A percentile compares a stretch with the other conserved stretches of the same genome.
These are phyloP conservation scores for Dromococcyx pavoninus DNA, from an alignment of 2,797 vertebrate genomes.

Conservation along the genomic window DNA sequence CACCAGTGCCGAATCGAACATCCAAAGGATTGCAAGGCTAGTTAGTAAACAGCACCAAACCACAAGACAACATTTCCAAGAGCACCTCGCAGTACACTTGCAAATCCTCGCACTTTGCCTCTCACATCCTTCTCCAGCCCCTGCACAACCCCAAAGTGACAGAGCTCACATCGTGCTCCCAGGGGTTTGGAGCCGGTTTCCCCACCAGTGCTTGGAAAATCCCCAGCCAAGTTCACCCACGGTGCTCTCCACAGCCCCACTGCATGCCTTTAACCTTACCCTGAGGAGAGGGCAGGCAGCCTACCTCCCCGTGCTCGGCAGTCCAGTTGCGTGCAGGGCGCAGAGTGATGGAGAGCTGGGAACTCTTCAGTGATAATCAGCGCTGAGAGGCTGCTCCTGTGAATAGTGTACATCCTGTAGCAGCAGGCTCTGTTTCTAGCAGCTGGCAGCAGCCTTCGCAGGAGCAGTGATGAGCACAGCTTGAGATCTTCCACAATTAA, in stretches of 20 bases:
- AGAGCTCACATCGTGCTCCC: neutral
- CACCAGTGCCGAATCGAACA: neutral
- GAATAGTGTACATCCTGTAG: conserved; percentile 69
- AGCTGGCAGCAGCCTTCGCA: conserved; percentile 70
- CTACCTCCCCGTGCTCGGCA: conserved; percentile 53
- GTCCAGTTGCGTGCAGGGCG: conserved; percentile 57
- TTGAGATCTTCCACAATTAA: conserved; percentile 79
- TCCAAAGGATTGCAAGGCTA: neutral
- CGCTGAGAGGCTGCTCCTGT: conserved; percentile 69
- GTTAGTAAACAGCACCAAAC: neutral
- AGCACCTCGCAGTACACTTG: neutral
- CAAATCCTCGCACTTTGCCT: neutral
- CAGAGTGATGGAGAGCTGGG: conserved; percentile 39
- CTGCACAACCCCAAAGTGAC: neutral
- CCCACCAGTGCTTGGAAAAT: neutral
- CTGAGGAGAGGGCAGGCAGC: conserved; percentile 22
- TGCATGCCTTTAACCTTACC: neutral
- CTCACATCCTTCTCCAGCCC: neutral
- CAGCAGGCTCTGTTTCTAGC: conserved; percentile 73
- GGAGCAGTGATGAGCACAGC: conserved; percentile 78
- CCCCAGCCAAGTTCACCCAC: conserved; percentile 10
- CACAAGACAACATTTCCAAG: neutral
- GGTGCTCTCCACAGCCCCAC: neutral
- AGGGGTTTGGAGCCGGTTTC: neutral
- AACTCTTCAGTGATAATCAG: conserved; percentile 62